Evolutionary conservation across 2,113 vertebrate genomes (phyloP).

Genomic region (Ceuthmochares aereus): DNA sequence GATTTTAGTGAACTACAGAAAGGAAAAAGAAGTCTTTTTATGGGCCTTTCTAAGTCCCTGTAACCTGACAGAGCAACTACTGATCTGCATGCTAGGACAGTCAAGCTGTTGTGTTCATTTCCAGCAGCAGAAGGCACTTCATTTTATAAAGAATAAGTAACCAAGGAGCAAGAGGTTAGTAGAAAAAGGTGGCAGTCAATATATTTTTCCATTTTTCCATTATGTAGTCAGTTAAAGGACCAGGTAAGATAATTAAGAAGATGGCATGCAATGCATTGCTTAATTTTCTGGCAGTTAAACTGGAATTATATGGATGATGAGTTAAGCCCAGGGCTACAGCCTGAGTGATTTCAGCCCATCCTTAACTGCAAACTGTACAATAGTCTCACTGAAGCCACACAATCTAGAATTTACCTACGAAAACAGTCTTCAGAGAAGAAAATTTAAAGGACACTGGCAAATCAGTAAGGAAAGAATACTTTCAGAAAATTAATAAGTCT

Average conservation of each 20-base stretch:
- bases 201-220: slow-evolving; percentile 4
- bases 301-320: neutral
- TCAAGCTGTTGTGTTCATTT: neutral
- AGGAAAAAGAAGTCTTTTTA: neutral
- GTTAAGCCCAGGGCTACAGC: neutral
- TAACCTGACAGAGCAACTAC: neutral
- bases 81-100: neutral
- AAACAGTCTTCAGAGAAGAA: neutral
- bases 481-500: neutral
- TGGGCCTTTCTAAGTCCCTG: neutral
- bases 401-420: neutral
- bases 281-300: neutral
- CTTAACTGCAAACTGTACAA: neutral
- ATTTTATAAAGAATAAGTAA: neutral
- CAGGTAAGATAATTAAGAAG: neutral
- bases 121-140: neutral
- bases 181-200: neutral
- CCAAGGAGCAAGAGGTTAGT: slow-evolving; percentile 11
- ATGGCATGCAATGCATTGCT: neutral
- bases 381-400: neutral
- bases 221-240: neutral
- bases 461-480: neutral
- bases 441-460: neutral
- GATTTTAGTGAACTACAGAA: neutral
- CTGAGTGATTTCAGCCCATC: neutral